phyloP scores from a whole-genome alignment of 1,140 invertebrate species.

The Hyphantria cunea region DNA sequence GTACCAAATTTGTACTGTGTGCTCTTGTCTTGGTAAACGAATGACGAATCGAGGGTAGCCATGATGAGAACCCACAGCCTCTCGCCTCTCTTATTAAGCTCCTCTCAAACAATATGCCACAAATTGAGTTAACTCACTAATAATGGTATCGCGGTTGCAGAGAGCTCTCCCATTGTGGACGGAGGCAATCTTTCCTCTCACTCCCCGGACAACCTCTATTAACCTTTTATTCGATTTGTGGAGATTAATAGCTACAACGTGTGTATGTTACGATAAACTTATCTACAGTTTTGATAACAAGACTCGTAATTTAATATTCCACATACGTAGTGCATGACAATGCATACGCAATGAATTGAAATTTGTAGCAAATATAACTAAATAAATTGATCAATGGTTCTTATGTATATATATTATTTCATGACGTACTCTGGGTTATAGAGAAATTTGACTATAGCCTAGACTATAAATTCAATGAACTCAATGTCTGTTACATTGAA shows the following conservation, averaged over 20 bases:
- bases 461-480: too few relatives aligned
- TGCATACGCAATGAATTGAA: background rate
- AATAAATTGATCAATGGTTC: too few relatives aligned
- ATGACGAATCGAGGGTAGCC: constrained; percentile 17
- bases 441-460: too few relatives aligned
- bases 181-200: constrained; percentile 63
- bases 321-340: too few relatives aligned
- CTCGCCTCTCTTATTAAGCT: constrained; percentile 76
- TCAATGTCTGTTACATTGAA: too few relatives aligned
- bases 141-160: constrained; percentile 72
- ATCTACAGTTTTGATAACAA: background rate
- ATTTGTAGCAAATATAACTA: background rate
- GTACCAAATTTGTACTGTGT: background rate
- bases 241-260: constrained; percentile 72
- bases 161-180: constrained; percentile 63
- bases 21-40: background rate
- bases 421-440: too few relatives aligned
- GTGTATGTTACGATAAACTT: constrained; percentile 34
- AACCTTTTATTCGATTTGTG: constrained; percentile 73
- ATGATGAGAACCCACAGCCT: constrained; percentile 65
- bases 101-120: constrained; percentile 78
- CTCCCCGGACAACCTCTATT: constrained; percentile 54
- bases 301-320: background rate
- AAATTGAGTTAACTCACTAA: constrained; percentile 81
- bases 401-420: too few relatives aligned